Conservation (phyloP, 2,888 invertebrate species). For the Drosophila mimetica region DNA sequence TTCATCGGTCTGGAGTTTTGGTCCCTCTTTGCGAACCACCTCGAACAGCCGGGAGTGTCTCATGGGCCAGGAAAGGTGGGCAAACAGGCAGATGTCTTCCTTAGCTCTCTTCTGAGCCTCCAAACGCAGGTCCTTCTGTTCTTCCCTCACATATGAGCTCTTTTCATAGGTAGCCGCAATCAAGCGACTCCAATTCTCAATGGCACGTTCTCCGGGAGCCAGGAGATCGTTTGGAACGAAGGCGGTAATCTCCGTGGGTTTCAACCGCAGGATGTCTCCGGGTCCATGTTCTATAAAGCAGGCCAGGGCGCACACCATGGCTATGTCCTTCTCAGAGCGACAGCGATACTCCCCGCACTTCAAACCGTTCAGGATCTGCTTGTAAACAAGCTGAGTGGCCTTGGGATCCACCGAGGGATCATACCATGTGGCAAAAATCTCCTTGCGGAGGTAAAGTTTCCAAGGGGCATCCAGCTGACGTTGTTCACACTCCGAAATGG, state of each 20-base stretch:
- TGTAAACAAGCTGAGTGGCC: slow-evolving; percentile 95
- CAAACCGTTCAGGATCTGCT: slow-evolving; percentile 93
- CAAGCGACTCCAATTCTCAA: slow-evolving; percentile 89
- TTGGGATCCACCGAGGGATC: slow-evolving; percentile 92
- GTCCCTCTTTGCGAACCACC: slow-evolving; percentile 91
- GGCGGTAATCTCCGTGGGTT: slow-evolving; percentile 58
- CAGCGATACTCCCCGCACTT: slow-evolving; percentile 97
- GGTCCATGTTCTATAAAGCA: slow-evolving; percentile 93
- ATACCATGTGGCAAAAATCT: slow-evolving; percentile 97
- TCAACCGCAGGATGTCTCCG: slow-evolving; percentile 65
- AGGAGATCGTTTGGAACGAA: slow-evolving; percentile 81
- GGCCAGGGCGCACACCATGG: slow-evolving; percentile 95
- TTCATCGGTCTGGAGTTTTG: slow-evolving; percentile 88
- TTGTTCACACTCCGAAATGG: slow-evolving; percentile 97
- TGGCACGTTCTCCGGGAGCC: slow-evolving; percentile 87
- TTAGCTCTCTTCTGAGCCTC: slow-evolving; percentile 89
- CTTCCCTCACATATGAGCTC: slow-evolving; percentile 87
- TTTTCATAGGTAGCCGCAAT: slow-evolving; percentile 89
- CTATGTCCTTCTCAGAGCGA: slow-evolving; percentile 92
- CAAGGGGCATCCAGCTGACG: slow-evolving; percentile 94
- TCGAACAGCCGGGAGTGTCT: slow-evolving; percentile 97
- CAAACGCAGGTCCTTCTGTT: slow-evolving; percentile 85
- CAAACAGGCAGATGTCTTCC: slow-evolving; percentile 95
- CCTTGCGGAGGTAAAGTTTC: slow-evolving; percentile 94
- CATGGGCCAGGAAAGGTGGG: slow-evolving; percentile 96